Evolutionary conservation across 1,140 invertebrate species (phyloP), one percentile per base, ranked within the genome.

Genomic region (Archegozetes longisetosus): DNA sequence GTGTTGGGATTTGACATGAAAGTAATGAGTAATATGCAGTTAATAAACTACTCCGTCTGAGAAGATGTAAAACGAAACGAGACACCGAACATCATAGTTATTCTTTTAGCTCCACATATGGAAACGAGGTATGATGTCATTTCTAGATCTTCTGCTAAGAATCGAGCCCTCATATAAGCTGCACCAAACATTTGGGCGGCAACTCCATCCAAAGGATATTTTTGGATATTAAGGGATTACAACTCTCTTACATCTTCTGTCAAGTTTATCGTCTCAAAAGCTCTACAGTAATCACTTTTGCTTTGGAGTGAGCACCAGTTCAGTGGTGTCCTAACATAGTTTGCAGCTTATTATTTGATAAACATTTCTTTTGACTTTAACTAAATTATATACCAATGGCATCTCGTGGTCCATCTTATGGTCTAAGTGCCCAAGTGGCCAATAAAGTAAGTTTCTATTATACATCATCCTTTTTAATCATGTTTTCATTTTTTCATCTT

Each of bases 341-440:
- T n/a, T n/a, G n/a, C n/a, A n/a, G n/a, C n/a, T n/a, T n/a, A n/a
- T n/a, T n/a, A n/a, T n/a, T n/a, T n/a, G n/a, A n/a, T n/a, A n/a
- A n/a, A n/a, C n/a, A n/a, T n/a, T n/a, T n/a, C n/a, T n/a, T n/a
- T n/a, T n/a, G n/a, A n/a, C n/a, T n/a, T n/a, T n/a, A n/a, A 6
- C 32, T 40, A 40, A 40, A 40, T 40, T 40, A 6, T 9, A 9
- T 9, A 40, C 32, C 6, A 48, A 69, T 69, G 68, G 65, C 68
- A 46, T 66, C 67, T 46, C 65, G 67, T 46, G 68, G 68, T 60
- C 65, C 67, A 20, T 48, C 58, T 22, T 69, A 69, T 55, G 68
- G 68, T 26, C 58, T 69, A 4, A 67, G 66, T 40, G 68, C 68
- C 20, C 66, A 68, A 61, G 67, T 69, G 47, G 67, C 68, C n/a